Percentiles rank a stretch among this genome's conserved stretches.
These are phyloP conservation scores for Halocaridina rubra DNA, from an alignment of 2,888 invertebrate genomes.

Conservation along the genomic window DNA sequence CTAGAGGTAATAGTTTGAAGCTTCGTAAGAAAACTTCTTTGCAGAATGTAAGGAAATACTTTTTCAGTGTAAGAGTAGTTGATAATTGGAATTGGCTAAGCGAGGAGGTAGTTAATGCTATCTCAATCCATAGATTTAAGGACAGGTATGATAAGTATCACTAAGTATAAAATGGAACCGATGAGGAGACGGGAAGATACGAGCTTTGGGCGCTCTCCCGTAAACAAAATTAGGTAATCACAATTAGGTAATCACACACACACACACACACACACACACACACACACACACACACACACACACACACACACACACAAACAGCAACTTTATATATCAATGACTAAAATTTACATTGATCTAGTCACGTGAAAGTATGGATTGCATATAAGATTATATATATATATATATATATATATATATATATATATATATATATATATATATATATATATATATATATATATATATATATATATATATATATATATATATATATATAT, in stretches of 20 bases:
- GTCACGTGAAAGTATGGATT: not conserved
- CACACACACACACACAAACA: not conserved
- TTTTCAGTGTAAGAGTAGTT: too few species aligned
- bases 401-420: not conserved
- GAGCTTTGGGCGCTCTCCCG: too few species aligned
- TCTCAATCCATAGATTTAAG: too few species aligned
- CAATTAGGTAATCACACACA: not conserved
- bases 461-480: not conserved
- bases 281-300: not conserved
- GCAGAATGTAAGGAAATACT: too few species aligned
- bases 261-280: not conserved
- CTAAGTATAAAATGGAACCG: too few species aligned
- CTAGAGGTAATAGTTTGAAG: too few species aligned
- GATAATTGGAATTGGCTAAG: too few species aligned
- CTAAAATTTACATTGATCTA: not conserved
- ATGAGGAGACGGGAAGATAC: too few species aligned
- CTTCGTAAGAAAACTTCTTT: too few species aligned
- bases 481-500: not conserved
- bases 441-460: not conserved
- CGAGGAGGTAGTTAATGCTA: too few species aligned
- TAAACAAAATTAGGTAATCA: not conserved
- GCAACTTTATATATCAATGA: not conserved
- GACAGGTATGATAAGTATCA: too few species aligned
- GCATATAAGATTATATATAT: not conserved
- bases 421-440: not conserved